phyloP scores from a whole-genome alignment of 2,113 vertebrate genomes.

The Mustela nigripes region DNA sequence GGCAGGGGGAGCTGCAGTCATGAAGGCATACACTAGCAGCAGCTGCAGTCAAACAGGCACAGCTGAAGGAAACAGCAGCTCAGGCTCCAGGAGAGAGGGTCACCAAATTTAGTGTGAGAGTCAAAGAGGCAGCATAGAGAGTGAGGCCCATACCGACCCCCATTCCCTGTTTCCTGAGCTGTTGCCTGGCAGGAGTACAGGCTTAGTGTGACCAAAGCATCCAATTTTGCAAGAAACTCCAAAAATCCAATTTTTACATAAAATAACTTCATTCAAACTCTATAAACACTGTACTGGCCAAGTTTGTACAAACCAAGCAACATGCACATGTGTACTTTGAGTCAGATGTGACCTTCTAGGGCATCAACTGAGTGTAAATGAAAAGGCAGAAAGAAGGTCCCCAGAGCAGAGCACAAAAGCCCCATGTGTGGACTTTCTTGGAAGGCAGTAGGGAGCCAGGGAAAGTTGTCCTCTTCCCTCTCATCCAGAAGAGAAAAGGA shows the following conservation, averaged over 20 bases:
- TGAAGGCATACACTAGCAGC: neutral
- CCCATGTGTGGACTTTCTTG: neutral
- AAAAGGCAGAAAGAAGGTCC: neutral
- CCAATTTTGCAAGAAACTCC: neutral
- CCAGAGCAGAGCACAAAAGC: neutral
- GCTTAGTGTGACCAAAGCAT: neutral
- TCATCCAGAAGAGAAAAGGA: neutral
- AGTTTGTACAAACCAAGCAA: neutral
- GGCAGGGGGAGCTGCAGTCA: neutral
- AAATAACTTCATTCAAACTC: neutral
- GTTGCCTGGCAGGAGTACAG: neutral
- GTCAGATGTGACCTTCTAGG: neutral
- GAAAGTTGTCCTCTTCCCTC: neutral
- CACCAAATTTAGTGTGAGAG: neutral
- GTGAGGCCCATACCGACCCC: rapidly evolving
- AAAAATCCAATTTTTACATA: slow-evolving; percentile 2
- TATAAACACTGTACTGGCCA: neutral
- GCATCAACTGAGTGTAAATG: neutral
- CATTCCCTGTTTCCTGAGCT: rapidly evolving
- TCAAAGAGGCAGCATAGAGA: neutral
- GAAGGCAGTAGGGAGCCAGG: neutral
- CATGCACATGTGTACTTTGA: neutral
- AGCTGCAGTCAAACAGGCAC: neutral
- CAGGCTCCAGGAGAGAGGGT: rapidly evolving
- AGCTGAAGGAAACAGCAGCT: neutral